Conservation (phyloP, 2,113 vertebrate species). For the Arothron firmamentum region DNA sequence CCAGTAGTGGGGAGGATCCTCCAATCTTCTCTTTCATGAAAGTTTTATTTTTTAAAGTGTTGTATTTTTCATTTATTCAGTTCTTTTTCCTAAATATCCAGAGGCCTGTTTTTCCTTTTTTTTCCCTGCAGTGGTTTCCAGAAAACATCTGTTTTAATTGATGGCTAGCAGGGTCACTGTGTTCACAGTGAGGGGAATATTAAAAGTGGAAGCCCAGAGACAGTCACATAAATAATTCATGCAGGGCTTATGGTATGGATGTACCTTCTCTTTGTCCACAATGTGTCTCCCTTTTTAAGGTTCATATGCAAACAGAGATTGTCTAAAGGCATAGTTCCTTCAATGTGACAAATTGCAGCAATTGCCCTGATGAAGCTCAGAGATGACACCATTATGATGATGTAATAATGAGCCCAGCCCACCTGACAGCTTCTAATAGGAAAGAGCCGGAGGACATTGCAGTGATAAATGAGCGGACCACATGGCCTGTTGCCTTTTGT, state of each 20-base stretch:
- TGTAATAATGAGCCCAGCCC: conserved; percentile 65
- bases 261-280: not conserved
- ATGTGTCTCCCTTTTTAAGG: conserved; percentile 1
- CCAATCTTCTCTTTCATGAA: not conserved
- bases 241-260: not conserved
- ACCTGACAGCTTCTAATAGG: conserved; percentile 67
- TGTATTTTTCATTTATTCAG: not conserved
- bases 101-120: not conserved
- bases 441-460: conserved; percentile 60
- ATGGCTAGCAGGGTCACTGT: no score
- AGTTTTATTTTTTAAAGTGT: not conserved
- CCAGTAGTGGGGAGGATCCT: not conserved
- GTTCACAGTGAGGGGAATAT: no score
- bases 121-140: not conserved
- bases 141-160: no score
- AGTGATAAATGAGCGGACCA: conserved; percentile 58
- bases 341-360: conserved; percentile 67
- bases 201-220: no score
- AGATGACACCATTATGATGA: conserved; percentile 72
- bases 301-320: conserved; percentile 4
- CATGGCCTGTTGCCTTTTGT: conserved; percentile 39
- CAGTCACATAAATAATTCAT: not conserved
- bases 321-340: conserved; percentile 43
- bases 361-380: conserved; percentile 77
- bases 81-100: not conserved